These are phyloP conservation scores for Drosophila yakuba DNA, from an alignment of 1,140 invertebrate genomes.

Conservation along the genomic window DNA sequence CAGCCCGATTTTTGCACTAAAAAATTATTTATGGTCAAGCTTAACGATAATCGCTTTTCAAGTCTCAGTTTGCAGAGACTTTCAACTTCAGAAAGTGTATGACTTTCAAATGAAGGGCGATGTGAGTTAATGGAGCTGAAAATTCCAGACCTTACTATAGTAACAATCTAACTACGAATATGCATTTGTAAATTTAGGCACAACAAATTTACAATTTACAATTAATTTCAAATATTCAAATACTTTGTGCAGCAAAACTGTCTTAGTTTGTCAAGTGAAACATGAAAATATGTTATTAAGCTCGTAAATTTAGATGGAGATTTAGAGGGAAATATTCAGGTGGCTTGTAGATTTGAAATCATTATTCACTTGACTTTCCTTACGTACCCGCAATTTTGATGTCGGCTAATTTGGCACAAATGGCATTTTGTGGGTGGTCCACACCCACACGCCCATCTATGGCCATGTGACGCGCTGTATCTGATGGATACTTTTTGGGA, in stretches of 20 bases:
- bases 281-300: background rate
- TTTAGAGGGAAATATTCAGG: background rate
- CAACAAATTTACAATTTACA: background rate
- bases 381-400: background rate
- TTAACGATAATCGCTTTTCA: conserved; percentile 8
- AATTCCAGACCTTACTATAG: background rate
- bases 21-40: conserved; percentile 4
- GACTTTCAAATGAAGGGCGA: background rate
- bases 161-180: too few relatives aligned
- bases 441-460: conserved; percentile 13
- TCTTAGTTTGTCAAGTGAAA: background rate
- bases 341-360: background rate
- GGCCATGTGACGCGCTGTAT: conserved; percentile 58
- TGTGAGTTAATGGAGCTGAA: background rate
- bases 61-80: too few relatives aligned
- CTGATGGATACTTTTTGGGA: conserved; percentile 24
- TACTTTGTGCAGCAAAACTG: too few relatives aligned
- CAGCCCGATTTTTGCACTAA: background rate
- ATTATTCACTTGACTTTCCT: background rate
- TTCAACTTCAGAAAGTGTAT: background rate
- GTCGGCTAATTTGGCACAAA: conserved; percentile 5
- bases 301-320: too few relatives aligned
- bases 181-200: background rate
- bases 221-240: too few relatives aligned
- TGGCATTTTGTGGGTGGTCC: conserved; percentile 26